Evolutionary conservation across 1,140 invertebrate species (phyloP).

Genomic region (Pygmarrhopalites habei): DNA sequence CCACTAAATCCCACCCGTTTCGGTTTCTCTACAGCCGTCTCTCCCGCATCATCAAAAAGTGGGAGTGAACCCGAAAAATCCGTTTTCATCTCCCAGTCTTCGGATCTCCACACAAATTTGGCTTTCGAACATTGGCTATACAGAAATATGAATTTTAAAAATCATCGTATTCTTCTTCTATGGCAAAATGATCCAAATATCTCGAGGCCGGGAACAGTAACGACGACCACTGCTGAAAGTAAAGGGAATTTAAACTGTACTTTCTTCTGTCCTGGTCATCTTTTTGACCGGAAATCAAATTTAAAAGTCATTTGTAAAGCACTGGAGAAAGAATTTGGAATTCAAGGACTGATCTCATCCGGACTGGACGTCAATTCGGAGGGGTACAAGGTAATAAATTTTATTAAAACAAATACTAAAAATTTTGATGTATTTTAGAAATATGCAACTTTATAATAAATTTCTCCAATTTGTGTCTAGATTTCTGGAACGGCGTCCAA

Average conservation of each 20-base stretch:
- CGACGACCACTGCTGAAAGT: conserved; percentile 96
- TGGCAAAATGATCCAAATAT: conserved; percentile 82
- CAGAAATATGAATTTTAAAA: conserved; percentile 68
- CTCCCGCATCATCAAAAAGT: too few relatives aligned
- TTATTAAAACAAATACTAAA: too few relatives aligned
- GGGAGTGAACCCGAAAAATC: conserved; percentile 54
- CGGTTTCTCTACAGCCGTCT: too few relatives aligned
- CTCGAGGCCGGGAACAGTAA: conserved; percentile 89
- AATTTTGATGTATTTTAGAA: too few relatives aligned
- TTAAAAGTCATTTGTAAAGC: conserved; percentile 73
- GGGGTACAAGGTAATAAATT: conserved; percentile 73
- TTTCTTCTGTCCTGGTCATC: conserved; percentile 70
- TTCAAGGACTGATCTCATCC: conserved; percentile 64
- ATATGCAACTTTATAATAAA: too few relatives aligned
- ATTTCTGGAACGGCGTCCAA: conserved; percentile 89
- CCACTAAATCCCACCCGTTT: too few relatives aligned
- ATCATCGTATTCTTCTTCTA: conserved; percentile 74
- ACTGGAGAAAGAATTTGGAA: conserved; percentile 66
- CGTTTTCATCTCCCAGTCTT: conserved; percentile 84
- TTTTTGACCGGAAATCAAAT: conserved; percentile 76
- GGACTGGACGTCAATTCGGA: conserved; percentile 76
- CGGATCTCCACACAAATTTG: conserved; percentile 81
- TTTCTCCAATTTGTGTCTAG: conserved; percentile 65
- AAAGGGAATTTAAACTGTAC: conserved; percentile 84
- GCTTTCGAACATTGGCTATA: conserved; percentile 94